A percentile compares a stretch with the other conserved stretches of the same genome.
phyloP scores from a whole-genome alignment of 2,797 vertebrate species.

The Gobio occitaniae region DNA sequence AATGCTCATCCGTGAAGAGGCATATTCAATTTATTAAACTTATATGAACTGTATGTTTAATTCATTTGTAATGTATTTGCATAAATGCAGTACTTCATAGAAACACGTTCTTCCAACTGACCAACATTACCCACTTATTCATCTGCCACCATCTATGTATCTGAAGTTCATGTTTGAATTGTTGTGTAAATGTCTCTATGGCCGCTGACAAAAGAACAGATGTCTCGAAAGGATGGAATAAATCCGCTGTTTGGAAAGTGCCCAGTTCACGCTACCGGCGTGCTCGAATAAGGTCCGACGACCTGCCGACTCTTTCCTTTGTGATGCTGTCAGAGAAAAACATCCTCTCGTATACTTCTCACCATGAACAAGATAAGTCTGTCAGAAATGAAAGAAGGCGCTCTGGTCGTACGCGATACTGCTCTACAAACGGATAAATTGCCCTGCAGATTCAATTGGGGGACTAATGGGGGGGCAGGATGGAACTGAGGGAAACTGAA shows the following conservation, averaged over 20 bases:
- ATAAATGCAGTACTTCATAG: neutral
- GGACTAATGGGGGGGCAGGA: neutral
- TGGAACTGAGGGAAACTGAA: constrained; percentile 31
- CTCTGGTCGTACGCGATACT: constrained; percentile 27
- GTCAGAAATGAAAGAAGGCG: constrained; percentile 56
- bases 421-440: constrained; percentile 49
- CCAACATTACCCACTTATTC: constrained; percentile 5
- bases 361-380: constrained; percentile 56
- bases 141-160: neutral
- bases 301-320: constrained; percentile 54
- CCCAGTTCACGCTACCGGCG: constrained; percentile 41
- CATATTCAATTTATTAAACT: neutral
- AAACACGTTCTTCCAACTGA: neutral
- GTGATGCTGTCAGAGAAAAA: constrained; percentile 53
- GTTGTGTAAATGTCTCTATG: neutral
- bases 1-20: too few relatives aligned
- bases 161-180: constrained; percentile 2
- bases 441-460: constrained; percentile 34
- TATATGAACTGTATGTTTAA: neutral
- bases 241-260: constrained; percentile 42
- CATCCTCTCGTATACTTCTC: constrained; percentile 41
- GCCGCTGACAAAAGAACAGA: neutral
- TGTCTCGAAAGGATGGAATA: constrained; percentile 33
- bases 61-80: neutral
- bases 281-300: constrained; percentile 34